Percentiles rank a stretch among this genome's conserved stretches.
Evolutionary conservation across 1,140 invertebrate genomes (phyloP).

Genomic region (Drosophila prosaltans): DNA sequence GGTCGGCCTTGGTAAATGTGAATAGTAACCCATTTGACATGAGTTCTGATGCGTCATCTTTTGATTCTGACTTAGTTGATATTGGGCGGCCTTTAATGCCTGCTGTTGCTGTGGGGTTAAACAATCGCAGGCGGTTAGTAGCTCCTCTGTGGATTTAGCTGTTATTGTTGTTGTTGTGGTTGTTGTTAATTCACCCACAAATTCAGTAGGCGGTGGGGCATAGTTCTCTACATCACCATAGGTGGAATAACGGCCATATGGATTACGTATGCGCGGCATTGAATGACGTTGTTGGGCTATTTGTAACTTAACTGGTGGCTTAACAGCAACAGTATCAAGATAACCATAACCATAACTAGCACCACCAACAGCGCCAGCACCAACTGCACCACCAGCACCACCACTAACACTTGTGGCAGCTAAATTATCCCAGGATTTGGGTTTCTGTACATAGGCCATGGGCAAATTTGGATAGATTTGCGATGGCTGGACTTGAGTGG

Average conservation of each 20-base stretch:
- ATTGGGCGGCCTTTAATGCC: constrained; percentile 73
- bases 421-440: constrained; percentile 94
- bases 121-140: constrained; percentile 85
- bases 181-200: constrained; percentile 84
- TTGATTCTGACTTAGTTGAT: constrained; percentile 71
- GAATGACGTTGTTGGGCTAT: constrained; percentile 84
- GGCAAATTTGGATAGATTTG: constrained; percentile 72
- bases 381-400: background rate
- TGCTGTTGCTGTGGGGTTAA: constrained; percentile 68
- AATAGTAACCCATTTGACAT: constrained; percentile 81
- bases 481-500: constrained; percentile 84
- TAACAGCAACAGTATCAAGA: constrained; percentile 87
- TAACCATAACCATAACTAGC: constrained; percentile 92
- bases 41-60: constrained; percentile 77
- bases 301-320: constrained; percentile 84
- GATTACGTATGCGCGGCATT: constrained; percentile 83
- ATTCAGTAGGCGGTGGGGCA: constrained; percentile 83
- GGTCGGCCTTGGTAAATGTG: constrained; percentile 75
- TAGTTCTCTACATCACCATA: constrained; percentile 83
- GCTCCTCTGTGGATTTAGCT: constrained; percentile 91
- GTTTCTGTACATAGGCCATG: constrained; percentile 87
- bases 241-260: constrained; percentile 82
- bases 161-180: constrained; percentile 84
- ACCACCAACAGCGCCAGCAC: background rate
- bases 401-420: constrained; percentile 85